A percentile compares a stretch with the other conserved stretches of the same genome.
phyloP scores from a whole-genome alignment of 2,113 vertebrate species.

The Chroicocephalus ridibundus region DNA sequence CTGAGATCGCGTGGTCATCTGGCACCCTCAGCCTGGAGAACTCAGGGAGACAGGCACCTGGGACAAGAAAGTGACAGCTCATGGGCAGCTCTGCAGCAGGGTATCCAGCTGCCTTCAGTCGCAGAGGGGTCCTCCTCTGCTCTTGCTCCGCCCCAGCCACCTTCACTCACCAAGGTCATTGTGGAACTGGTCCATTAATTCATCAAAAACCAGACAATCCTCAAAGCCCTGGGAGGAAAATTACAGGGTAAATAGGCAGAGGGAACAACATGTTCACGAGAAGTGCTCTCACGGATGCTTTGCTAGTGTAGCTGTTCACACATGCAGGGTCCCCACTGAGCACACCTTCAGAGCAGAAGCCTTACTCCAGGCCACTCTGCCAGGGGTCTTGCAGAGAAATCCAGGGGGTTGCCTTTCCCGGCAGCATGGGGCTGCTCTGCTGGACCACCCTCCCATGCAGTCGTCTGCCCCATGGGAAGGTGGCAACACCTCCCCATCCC shows the following conservation, averaged over 20 bases:
- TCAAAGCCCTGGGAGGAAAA: slow-evolving; percentile 88
- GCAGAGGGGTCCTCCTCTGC: background rate
- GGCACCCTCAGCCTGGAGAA: slow-evolving; percentile 89
- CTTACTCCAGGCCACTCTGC: background rate
- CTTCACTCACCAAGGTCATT: slow-evolving; percentile 87
- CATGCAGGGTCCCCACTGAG: background rate
- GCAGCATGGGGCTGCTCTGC: background rate
- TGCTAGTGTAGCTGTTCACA: background rate
- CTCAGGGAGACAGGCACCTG: slow-evolving; percentile 86
- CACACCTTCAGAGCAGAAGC: background rate
- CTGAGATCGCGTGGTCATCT: slow-evolving; percentile 91
- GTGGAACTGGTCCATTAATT: slow-evolving; percentile 87
- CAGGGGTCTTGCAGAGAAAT: background rate
- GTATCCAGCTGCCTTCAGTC: background rate
- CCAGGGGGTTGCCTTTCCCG: background rate
- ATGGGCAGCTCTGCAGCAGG: background rate
- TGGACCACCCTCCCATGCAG: background rate
- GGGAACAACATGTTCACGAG: fast-evolving
- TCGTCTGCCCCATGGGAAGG: background rate
- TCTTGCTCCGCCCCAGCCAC: fast-evolving
- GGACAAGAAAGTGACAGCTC: background rate
- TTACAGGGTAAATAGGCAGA: background rate
- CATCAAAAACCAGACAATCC: slow-evolving; percentile 94
- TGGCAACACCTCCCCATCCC: fast-evolving
- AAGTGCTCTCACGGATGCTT: background rate